Percentiles rank a stretch among this genome's conserved stretches.
phyloP scores from a whole-genome alignment of 2,797 vertebrate species.

The Limnodromus scolopaceus region DNA sequence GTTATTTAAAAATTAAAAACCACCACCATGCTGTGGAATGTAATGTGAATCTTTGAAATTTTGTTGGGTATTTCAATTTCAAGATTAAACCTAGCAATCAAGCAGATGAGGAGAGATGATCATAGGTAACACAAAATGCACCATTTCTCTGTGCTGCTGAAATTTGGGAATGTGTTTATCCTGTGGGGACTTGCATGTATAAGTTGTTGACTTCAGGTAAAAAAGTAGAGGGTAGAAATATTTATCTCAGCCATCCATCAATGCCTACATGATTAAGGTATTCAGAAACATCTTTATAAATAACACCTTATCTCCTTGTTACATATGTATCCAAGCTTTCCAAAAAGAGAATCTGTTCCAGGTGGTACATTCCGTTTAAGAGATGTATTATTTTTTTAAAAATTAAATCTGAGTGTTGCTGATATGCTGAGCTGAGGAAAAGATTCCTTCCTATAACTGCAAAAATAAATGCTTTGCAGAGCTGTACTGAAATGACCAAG shows the following conservation, averaged over 20 bases:
- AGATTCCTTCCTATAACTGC: not conserved
- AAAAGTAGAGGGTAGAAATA: not conserved
- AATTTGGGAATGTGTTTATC: not conserved
- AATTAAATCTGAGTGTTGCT: not conserved
- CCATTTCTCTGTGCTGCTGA: not conserved
- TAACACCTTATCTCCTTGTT: not conserved
- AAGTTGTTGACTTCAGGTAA: not conserved
- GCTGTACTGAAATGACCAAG: not conserved
- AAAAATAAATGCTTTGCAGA: not conserved
- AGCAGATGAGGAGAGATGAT: conserved; percentile 33
- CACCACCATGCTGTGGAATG: not conserved
- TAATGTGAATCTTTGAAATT: conserved; percentile 49
- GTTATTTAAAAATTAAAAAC: conserved; percentile 73
- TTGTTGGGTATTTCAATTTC: conserved; percentile 46
- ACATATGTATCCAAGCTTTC: not conserved
- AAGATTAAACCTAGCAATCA: conserved; percentile 51
- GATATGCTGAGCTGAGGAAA: not conserved
- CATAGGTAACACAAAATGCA: conserved; percentile 4
- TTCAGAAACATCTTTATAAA: conserved; percentile 25
- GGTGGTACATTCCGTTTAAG: not conserved
- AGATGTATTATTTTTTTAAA: not conserved
- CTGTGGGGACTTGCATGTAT: not conserved
- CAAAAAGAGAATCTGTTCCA: not conserved
- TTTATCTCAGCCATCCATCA: conserved; percentile 25
- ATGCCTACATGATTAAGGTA: conserved; percentile 48